Conservation (phyloP, 2,113 vertebrate genomes). For the Suricata suricatta region DNA sequence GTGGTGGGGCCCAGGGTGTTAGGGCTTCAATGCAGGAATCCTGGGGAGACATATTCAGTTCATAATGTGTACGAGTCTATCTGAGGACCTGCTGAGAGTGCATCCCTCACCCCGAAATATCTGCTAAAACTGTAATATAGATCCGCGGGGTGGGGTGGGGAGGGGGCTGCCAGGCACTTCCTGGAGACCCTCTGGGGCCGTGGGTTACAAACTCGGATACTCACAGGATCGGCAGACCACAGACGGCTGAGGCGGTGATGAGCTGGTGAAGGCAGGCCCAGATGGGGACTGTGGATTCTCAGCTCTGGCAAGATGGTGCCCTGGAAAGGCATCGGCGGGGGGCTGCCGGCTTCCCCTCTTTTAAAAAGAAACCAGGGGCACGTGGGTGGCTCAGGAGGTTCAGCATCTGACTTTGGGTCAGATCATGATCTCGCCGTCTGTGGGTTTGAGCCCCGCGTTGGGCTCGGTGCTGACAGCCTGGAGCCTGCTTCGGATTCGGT, state of each 20-base stretch:
- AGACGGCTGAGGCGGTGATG: neutral
- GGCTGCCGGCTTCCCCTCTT: neutral
- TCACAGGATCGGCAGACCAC: neutral
- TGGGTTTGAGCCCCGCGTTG: too few relatives aligned
- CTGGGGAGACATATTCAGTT: neutral
- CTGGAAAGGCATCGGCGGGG: rapidly evolving
- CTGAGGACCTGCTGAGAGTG: neutral
- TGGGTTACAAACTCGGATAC: neutral
- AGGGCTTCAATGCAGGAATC: neutral
- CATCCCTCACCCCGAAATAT: neutral
- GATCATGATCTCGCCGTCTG: too few relatives aligned
- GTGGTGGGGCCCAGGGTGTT: neutral
- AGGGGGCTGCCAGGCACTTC: neutral
- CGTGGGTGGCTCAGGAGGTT: too few relatives aligned
- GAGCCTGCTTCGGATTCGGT: too few relatives aligned
- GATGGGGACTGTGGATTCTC: too few relatives aligned
- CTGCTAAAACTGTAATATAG: neutral
- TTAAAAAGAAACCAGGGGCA: neutral
- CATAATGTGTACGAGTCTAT: rapidly evolving
- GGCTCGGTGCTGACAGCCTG: too few relatives aligned
- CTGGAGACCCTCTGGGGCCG: neutral
- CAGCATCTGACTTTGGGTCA: too few relatives aligned
- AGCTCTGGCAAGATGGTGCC: neutral
- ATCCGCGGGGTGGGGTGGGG: rapidly evolving
- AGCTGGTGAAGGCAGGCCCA: neutral